Percentiles rank a stretch among this genome's conserved stretches.
Evolutionary conservation across 1,140 invertebrate species (phyloP).

Genomic region (Bombus confusus): DNA sequence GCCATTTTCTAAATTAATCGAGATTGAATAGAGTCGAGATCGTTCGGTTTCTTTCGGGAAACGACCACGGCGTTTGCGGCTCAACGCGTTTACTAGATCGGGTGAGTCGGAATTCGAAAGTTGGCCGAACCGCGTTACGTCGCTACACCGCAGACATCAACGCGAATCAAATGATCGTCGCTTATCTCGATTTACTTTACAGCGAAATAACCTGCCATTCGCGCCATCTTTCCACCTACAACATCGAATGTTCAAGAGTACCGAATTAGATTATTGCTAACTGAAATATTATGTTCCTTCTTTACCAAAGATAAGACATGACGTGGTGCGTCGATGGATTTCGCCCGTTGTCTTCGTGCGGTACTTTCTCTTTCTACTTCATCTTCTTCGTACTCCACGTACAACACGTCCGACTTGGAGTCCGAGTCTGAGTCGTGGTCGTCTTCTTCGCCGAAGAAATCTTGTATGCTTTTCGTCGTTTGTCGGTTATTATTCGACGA

Average conservation of each 20-base stretch:
- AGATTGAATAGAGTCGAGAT: neutral
- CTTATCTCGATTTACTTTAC: neutral
- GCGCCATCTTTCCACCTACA: conserved; percentile 13
- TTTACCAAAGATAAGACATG: conserved; percentile 36
- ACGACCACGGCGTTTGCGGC: neutral
- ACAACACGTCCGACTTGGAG: neutral
- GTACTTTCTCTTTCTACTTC: conserved; percentile 3
- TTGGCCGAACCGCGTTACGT: neutral
- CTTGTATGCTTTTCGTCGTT: no score
- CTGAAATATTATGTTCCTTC: neutral
- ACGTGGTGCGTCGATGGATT: neutral
- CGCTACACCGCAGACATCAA: neutral
- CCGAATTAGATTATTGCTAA: neutral
- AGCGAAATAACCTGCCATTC: conserved; percentile 30
- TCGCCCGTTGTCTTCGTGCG: neutral
- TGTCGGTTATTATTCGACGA: no score
- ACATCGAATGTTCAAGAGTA: neutral
- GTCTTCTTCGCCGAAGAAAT: neutral
- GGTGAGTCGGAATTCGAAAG: neutral
- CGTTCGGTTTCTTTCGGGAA: neutral
- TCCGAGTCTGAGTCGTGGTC: no score
- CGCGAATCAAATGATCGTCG: neutral
- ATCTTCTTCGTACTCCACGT: conserved; percentile 66
- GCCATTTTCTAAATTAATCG: conserved; percentile 21
- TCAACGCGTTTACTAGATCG: neutral